Evolutionary conservation across 2,113 vertebrate genomes (phyloP), one percentile per base, ranked within the genome.

Genomic region (Seriola rivoliana): DNA sequence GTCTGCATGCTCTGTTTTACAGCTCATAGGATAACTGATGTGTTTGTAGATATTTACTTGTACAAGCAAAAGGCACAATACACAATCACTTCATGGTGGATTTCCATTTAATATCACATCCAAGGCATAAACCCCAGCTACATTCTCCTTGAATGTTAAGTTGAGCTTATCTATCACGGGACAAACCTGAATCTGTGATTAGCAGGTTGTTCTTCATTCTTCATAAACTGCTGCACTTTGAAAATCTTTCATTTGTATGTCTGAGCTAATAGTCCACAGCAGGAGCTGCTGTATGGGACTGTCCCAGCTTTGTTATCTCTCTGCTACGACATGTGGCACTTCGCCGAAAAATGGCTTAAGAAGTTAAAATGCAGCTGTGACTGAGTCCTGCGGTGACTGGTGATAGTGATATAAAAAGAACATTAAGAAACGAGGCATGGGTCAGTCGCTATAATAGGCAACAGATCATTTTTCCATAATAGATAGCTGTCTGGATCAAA

Each of bases 361-460:
- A 62, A 32, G 34, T 64, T 54, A 12, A 71, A 81, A 62, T 63
- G 17, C 42, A 54, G 19, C 36, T 75, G n/a, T 44, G 48, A 36
- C 21, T 38, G 46, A 32, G 5, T 38, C 10, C 23, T 11, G 14
- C 50, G 5, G 1, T 21, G n/a, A 38, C 40, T 64, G 52, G 1
- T 44, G 40, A 46, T 23, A 19, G 4, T 54, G 6, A 6, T 71
- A 60, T 44, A 32, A 62, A 66, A 74, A 29, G 23, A 2, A 32
- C 34, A 36, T 44, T 54, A 32, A 46, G 9, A 44, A 46, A 34
- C 13, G 48, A 7, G 6, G 17, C 5, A 17, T 48, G 46, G 46
- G 14, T 44, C 42, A 44, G 42, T 44, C 3, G 11, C 42, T 44
- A 17, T 48, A 48, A 17, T 50, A 50, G 19, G 48, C 48, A 19